Evolutionary conservation across 2,113 vertebrate genomes (phyloP), one percentile per base, ranked within the genome.

Genomic region (Chloropsis hardwickii): DNA sequence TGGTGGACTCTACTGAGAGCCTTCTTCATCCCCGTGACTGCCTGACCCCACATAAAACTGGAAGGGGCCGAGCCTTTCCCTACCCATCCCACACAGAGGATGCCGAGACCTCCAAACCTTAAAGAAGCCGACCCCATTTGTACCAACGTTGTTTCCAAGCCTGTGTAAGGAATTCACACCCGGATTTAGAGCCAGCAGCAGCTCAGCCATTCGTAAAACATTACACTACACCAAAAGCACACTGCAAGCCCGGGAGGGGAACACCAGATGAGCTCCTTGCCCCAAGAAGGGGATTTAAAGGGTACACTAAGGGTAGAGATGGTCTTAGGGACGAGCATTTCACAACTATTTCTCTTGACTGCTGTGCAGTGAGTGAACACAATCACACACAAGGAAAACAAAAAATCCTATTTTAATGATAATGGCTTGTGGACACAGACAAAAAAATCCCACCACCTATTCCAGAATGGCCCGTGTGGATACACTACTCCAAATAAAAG

Each of bases 1-100:
- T 99, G 99, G 98, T 96, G 94, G 96, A 91, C 94, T 95, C 89
- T 79, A 78, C 97, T 73, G 85, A 87, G 90, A 96, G 48, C 94
- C 96, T 94, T 85, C 85, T 78, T 72, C 96, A 95, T 77, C 96
- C 47, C 78, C 5, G 81, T 97, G 98, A 98, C 97, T 96, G 96
- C 89, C 96, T 98, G 98, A 98, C 98, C 98, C 93, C 97, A 95
- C 92, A 93, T 93, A 95, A 96, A 97, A 94, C 85, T 56, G 74
- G 88, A 94, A 94, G 88, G 96, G 96, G 95, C 96, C 8, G 24
- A 72, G 24, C 86, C 93, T 50, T 50, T 90, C 84, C 56, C 86
- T 73, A 9, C 92, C 90, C 53, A 7, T 31, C 78, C 65, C 58
- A 27, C 20, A 5, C 28, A 5, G 47, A 81, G 87, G 93, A 81